Conservation (phyloP, 2,888 invertebrate genomes). For the Arctia plantaginis region DNA sequence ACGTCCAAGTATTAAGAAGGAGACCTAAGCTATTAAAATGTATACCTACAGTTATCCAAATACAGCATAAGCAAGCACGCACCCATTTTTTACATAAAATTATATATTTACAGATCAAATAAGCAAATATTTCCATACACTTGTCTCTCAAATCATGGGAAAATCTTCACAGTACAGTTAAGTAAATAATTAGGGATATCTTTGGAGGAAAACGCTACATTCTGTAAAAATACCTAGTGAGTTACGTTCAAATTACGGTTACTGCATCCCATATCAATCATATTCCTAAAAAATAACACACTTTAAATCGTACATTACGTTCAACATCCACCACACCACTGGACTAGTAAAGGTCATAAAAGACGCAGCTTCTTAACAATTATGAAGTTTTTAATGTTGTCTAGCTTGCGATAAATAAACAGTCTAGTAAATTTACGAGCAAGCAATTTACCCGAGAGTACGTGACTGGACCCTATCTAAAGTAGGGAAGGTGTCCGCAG, state of each 20-base stretch:
- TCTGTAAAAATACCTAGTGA: background rate
- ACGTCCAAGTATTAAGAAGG: background rate
- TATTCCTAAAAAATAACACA: background rate
- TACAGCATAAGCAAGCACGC: background rate
- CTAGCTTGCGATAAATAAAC: slow-evolving; percentile 30
- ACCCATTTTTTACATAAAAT: background rate
- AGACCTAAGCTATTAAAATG: background rate
- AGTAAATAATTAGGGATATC: too few species aligned
- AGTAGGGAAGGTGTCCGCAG: slow-evolving; percentile 23
- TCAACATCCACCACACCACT: background rate
- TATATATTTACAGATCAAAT: too few species aligned
- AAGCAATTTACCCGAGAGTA: slow-evolving; percentile 39
- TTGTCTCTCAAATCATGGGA: too few species aligned
- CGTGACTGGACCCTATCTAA: slow-evolving; percentile 46
- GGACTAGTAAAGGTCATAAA: background rate
- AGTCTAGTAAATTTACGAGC: slow-evolving; percentile 36
- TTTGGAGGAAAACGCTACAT: too few species aligned
- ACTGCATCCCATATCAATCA: background rate
- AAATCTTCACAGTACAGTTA: too few species aligned
- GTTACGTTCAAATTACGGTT: background rate
- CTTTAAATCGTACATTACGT: background rate
- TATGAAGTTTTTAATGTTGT: slow-evolving; percentile 19
- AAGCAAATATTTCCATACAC: too few species aligned
- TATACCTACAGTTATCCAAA: background rate
- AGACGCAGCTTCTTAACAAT: background rate